Base-by-base conservation (phyloP, 2,113 vertebrate species). In the Apaloderma vittatum region DNA sequence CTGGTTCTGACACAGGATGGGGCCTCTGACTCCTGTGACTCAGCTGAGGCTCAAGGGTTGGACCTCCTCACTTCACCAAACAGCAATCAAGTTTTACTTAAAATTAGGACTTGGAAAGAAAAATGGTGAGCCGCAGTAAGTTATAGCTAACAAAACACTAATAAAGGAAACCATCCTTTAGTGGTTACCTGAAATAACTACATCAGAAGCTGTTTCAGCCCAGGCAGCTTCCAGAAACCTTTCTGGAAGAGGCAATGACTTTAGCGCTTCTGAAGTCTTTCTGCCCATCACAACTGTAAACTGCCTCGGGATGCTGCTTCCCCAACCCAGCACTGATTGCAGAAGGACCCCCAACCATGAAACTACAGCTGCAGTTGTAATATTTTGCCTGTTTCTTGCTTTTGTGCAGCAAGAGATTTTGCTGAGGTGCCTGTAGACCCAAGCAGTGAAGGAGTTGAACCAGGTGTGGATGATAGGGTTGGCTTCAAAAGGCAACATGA, bases 41-140 rank as follows among this genome's bases (percentile, higher is more conserved):
- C 46, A 24, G 26, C 9, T 24, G 55, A 36, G 70, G 70, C 59
- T 77, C 0, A 0, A 78, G 73, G 51, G 43, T 71, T 9, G 16
- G 32, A 34, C 22, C 0, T 1, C 59, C 19, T 70, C 10, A 0
- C 46, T 84, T 49, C 2, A 2, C 63, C 34, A 17, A 62, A 58
- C 12, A 63, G 32, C 76, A 58, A 40, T 15, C 32, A 55, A 8
- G 3, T 67, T 83, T 73, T 58, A 15, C 84, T 52, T 78, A 63
- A 63, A 93, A 67, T 63, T 54, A 29, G n/a, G 24, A 8, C 16
- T 70, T 61, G 59, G 3, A 20, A 61, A 29, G 15, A 5, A 20
- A 70, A 81, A 45, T 11, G 24, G 43, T 46, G 65, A 88, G 18
- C 55, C 0, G 1, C 55, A 11, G 51, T 6, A 12, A 57, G 46